phyloP scores from a whole-genome alignment of 2,888 invertebrate species.

The Drosophila vallismaia region DNA sequence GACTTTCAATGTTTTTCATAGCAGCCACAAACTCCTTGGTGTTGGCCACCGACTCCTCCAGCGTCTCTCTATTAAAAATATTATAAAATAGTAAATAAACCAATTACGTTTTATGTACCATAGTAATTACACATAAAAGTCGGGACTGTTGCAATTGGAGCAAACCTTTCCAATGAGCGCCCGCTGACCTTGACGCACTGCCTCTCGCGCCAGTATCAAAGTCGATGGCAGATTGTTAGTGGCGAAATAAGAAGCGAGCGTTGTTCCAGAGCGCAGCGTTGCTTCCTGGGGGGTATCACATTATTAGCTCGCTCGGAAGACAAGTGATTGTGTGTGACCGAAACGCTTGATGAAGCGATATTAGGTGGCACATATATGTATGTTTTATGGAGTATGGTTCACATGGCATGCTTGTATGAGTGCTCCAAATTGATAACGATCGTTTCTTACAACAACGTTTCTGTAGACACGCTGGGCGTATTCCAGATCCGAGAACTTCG shows the following conservation, averaged over 20 bases:
- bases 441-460: constrained; percentile 89
- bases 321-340: constrained; percentile 1
- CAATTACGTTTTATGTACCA: not conserved
- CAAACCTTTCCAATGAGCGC: constrained; percentile 93
- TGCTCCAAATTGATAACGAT: not conserved
- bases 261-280: constrained; percentile 91
- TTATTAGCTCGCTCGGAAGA: constrained; percentile 34
- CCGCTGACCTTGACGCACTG: constrained; percentile 89
- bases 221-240: constrained; percentile 90
- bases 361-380: not conserved
- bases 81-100: not conserved
- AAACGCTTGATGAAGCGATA: not conserved
- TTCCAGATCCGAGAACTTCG: constrained; percentile 87
- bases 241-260: constrained; percentile 95
- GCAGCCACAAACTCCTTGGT: constrained; percentile 87
- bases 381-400: not conserved
- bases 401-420: constrained; percentile 36
- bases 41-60: constrained; percentile 86
- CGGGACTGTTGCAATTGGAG: constrained; percentile 81
- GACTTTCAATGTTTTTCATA: constrained; percentile 85
- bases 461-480: constrained; percentile 90
- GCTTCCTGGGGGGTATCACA: constrained; percentile 85
- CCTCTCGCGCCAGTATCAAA: constrained; percentile 88
- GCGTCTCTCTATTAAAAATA: constrained; percentile 86
- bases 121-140: constrained; percentile 80